A percentile compares a stretch with the other conserved stretches of the same genome.
Evolutionary conservation across 2,888 invertebrate genomes (phyloP).

Genomic region (Pandemis corylana): DNA sequence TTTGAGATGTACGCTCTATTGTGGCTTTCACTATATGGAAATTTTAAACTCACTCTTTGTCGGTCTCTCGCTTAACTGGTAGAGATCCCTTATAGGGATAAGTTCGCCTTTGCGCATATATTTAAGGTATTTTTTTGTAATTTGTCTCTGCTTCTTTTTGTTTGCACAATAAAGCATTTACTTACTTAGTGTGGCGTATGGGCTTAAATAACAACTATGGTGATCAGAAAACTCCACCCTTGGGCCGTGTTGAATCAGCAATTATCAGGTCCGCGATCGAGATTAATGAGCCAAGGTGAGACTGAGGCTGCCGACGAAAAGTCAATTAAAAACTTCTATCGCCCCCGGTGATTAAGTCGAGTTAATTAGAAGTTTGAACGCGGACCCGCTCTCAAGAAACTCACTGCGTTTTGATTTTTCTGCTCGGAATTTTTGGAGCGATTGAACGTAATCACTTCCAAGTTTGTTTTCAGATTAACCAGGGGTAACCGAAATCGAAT

Average conservation of each 20-base stretch:
- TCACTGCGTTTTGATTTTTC: constrained; percentile 47
- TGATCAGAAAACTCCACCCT: background rate
- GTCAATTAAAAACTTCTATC: constrained; percentile 73
- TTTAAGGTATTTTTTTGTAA: too few relatives aligned
- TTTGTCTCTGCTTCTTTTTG: too few relatives aligned
- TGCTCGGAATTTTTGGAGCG: background rate
- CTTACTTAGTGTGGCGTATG: too few relatives aligned
- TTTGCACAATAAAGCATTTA: too few relatives aligned
- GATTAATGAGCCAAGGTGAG: constrained; percentile 51
- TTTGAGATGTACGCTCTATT: too few relatives aligned
- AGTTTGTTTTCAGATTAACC: background rate
- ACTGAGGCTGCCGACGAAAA: constrained; percentile 39
- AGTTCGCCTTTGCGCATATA: too few relatives aligned
- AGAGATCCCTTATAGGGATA: too few relatives aligned
- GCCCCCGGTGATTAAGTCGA: constrained; percentile 61
- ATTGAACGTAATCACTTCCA: background rate
- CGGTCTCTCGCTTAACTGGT: too few relatives aligned
- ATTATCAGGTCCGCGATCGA: constrained; percentile 58
- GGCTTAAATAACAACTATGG: background rate
- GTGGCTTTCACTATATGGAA: too few relatives aligned
- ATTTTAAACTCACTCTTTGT: too few relatives aligned
- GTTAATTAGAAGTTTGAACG: constrained; percentile 56
- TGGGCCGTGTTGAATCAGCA: constrained; percentile 51
- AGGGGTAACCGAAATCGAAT: background rate
- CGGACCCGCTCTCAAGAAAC: constrained; percentile 42